Evolutionary conservation across 37 sponge, comb jelly and placozoan genomes (phyloP), one percentile per base, ranked within the genome.

Genomic region (Theonella swinhoei): DNA sequence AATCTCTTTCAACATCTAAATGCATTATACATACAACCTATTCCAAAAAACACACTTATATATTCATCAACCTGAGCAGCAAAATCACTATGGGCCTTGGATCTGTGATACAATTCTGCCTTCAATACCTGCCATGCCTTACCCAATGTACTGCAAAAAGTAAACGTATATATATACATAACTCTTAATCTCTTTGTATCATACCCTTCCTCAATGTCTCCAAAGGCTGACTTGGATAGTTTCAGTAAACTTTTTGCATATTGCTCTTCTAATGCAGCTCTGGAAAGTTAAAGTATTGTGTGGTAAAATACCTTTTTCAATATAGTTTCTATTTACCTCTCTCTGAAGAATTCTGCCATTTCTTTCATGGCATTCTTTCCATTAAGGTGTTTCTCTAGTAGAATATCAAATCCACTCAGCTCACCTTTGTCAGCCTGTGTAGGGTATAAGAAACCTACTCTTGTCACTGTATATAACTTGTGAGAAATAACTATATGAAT

Each of bases 131-230:
- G 74, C 93, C 93, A 93, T 43, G 93, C 93, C 25, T 66, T 85
- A 2, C 77, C 67, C 24, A 93, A 39, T 1, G 93, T 78, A 1
- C 93, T 93, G 42, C 4, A 88, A 39, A 34, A 30, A 72, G n/a
- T 25, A 20, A 37, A 8, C 24, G 40, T 1, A 14, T 39, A 20
- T 25, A 62, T 64, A 63, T 38, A 63, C 35, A 23, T 8, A 34
- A 59, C 0, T 64, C 23, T 47, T 25, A 80, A 31, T 43, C 30
- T 74, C 1, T 3, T 47, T 2, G 24, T 20, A 1, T 30, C 11
- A 73, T 66, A 93, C 93, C 93, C 93, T 88, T 88, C 89, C 64
- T 93, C 93, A 25, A 66, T 33, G 59, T 85, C 86, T 61, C 86
- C 93, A 20, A 85, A 68, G n/a, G 82, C 68, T 3, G 93, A 93